Evolutionary conservation across 2,888 invertebrate genomes (phyloP), one percentile per base, ranked within the genome.

Genomic region (Spisula solida): DNA sequence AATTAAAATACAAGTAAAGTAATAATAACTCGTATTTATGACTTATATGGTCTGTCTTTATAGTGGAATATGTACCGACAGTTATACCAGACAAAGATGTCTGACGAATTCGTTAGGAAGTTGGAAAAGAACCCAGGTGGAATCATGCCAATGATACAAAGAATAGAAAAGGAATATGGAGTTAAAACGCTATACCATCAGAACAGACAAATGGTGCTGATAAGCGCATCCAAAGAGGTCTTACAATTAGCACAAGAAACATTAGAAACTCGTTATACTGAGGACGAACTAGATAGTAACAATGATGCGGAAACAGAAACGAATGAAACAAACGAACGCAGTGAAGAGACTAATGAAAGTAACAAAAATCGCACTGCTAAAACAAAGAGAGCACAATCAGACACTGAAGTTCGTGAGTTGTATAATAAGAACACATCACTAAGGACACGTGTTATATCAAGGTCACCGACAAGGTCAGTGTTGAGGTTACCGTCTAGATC

Each of bases 191-290:
- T 92, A 31, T 91, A 87, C 56, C 88, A 90, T 14, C 83, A 85
- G 25, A 90, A 87, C 51, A 89, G 89, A 78, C 88, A 90, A 47
- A 82, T 92, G 82, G 70, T 89, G 12, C 80, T 92, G 8, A 87
- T 92, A 10, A 90, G 92, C 75, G 88, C 92, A 1, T 85, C 90
- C 0, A 16, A 47, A 20, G 92, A 92, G 55, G 90, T 92, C 25
- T 85, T 92, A 12, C 90, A 92, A 31, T 86, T 92, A n/a, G 90
- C 89, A 0, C 78, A 88, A n/a, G 92, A 92, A 79, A 92, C 92
- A 34, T 66, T 92, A 29, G 88, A 85, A 87, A 78, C 84, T 16
- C 86, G 91, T 16, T 90, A 88, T 55, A 31, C 60, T 25, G 34
- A 48, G 4, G 82, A 82, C 12, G 55, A 88, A 34, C 16, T 34